Evolutionary conservation across 2,888 invertebrate genomes (phyloP).

Genomic region (Acanthococcus lagerstroemiae): DNA sequence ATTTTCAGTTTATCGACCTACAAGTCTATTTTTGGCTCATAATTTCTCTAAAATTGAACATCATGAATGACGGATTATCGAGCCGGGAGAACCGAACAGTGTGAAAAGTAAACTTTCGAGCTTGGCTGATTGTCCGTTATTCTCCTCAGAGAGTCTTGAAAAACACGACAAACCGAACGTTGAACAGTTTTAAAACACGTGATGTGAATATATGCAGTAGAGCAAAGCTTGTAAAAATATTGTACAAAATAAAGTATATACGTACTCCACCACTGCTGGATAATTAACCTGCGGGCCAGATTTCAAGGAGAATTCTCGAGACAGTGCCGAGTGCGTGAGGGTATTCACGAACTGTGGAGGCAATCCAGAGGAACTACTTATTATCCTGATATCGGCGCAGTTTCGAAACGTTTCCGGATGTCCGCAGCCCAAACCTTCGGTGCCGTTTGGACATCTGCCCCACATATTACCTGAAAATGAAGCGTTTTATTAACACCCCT

Average conservation of each 20-base stretch:
- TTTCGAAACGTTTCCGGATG: slow-evolving; percentile 81
- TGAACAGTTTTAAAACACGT: too few relatives aligned
- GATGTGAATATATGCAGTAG: too few relatives aligned
- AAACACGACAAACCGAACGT: too few relatives aligned
- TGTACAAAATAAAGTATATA: background rate
- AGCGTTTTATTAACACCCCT: too few relatives aligned
- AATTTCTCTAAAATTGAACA: too few relatives aligned
- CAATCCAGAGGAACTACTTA: slow-evolving; percentile 64
- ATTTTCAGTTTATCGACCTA: too few relatives aligned
- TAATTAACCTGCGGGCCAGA: slow-evolving; percentile 50
- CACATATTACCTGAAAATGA: slow-evolving; percentile 66
- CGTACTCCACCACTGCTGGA: slow-evolving; percentile 64
- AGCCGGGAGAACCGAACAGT: too few relatives aligned
- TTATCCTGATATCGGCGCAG: slow-evolving; percentile 76
- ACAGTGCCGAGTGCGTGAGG: slow-evolving; percentile 24
- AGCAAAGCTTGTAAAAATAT: background rate
- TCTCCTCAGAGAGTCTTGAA: too few relatives aligned
- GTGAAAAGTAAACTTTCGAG: too few relatives aligned
- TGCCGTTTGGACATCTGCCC: slow-evolving; percentile 77
- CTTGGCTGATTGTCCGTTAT: too few relatives aligned
- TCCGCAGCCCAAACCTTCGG: slow-evolving; percentile 81
- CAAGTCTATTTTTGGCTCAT: too few relatives aligned
- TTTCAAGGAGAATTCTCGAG: slow-evolving; percentile 3
- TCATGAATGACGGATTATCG: too few relatives aligned
- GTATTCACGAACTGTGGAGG: slow-evolving; percentile 53